Base-by-base conservation (phyloP, 2,113 vertebrate genomes). In the Callipepla squamata region DNA sequence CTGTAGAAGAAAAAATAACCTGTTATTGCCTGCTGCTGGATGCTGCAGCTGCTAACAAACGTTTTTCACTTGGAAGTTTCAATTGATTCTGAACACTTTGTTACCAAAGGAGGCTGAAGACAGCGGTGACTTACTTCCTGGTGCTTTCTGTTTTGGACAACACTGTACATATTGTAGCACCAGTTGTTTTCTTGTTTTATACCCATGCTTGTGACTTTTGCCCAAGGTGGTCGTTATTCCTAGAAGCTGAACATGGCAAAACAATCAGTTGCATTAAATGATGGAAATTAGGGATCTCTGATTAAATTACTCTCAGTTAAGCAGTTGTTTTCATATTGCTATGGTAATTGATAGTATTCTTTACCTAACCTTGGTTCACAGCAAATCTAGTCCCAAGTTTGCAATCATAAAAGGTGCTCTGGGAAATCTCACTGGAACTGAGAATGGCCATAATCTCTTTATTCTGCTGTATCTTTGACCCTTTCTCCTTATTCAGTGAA, bases 341-440 rank as follows among this genome's bases (percentile, higher is more conserved):
- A 81, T 84, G 78, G 28, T 94, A 95, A 95, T 81, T 70, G 48
- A 53, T 47, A 74, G 58, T 62, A 84, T 95, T 93, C 77, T 81
- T 55, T 90, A 86, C 12, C 63, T 84, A 86, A 80, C 77, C 89
- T 76, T 69, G 23, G 62, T 93, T 95, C 84, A 79, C 48, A 61
- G 53, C 65, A 96, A 91, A 88, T 85, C 57, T 92, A 42, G 79
- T 93, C 88, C 80, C 80, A 78, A 77, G 65, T 83, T 68, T 88
- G 22, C 3, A 7, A 32, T 89, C 32, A 19, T 55, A 55, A 61
- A 73, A 88, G 74, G 36, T 65, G 83, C 92, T 84, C 73, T 76
- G 90, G 48, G 77, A 74, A 90, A 79, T 93, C 68, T 94, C 77
- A 40, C 32, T 17, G 11, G 57, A 61, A 72, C 77, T 63, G 22